A percentile compares a stretch with the other conserved stretches of the same genome.
phyloP scores from a whole-genome alignment of 1,140 invertebrate genomes.

The Paramacrobiotus metropolitanus region DNA sequence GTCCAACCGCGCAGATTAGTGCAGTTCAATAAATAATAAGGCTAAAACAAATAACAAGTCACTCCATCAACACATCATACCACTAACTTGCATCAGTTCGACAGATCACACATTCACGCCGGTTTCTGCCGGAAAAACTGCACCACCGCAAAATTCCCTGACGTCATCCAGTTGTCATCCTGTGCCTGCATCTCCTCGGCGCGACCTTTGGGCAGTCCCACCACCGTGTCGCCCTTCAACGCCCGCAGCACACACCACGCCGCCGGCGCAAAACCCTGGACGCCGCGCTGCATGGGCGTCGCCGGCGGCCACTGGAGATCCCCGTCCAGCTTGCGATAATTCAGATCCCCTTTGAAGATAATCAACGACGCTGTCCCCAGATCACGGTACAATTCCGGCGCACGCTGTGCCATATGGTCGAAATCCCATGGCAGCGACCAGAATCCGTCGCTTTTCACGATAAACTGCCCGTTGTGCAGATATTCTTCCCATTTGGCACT shows the following conservation, averaged over 20 bases:
- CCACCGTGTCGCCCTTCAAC: conserved; percentile 67
- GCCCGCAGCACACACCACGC: conserved; percentile 60
- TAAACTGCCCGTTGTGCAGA: conserved; percentile 25
- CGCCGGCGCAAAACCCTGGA: conserved; percentile 57
- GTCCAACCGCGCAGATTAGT: too few relatives aligned
- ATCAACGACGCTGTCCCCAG: conserved; percentile 42
- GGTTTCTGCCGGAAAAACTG: too few relatives aligned
- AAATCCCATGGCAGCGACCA: conserved; percentile 68
- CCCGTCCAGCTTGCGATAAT: conserved; percentile 76
- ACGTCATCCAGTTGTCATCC: conserved; percentile 58
- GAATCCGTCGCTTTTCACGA: conserved; percentile 35
- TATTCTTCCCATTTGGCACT: conserved; percentile 29
- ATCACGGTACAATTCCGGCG: conserved; percentile 41
- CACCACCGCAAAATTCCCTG: conserved; percentile 59
- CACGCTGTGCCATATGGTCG: conserved; percentile 42
- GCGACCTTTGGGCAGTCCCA: conserved; percentile 39
- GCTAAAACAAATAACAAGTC: too few relatives aligned
- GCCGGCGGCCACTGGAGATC: conserved; percentile 58
- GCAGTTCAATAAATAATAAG: too few relatives aligned
- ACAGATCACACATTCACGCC: too few relatives aligned
- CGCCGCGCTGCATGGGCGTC: conserved; percentile 37
- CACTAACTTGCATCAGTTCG: too few relatives aligned
- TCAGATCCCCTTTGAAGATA: conserved; percentile 87
- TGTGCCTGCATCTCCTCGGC: conserved; percentile 32
- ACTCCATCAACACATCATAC: too few relatives aligned